These are phyloP conservation scores for Camelus bactrianus DNA, from an alignment of 2,113 vertebrate genomes.

Conservation along the genomic window DNA sequence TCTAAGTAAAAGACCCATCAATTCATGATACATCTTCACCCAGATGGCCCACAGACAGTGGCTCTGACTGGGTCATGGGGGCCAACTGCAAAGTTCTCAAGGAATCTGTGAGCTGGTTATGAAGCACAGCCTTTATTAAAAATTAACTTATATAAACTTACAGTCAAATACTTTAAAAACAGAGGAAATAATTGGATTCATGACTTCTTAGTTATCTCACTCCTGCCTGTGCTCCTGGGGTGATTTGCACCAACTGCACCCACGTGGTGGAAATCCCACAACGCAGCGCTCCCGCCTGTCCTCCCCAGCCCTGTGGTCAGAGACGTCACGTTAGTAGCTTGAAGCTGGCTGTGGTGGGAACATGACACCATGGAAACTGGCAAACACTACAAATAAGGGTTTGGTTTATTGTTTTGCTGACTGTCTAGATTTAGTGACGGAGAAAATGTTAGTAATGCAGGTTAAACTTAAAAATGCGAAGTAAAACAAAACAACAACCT, in stretches of 20 bases:
- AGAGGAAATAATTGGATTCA: neutral
- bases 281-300: neutral
- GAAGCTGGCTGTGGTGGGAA: neutral
- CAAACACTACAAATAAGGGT: neutral
- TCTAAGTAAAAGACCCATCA: neutral
- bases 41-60: neutral
- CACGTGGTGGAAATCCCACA: neutral
- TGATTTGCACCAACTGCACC: neutral
- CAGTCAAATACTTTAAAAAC: conserved; percentile 23
- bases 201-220: neutral
- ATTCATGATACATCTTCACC: neutral
- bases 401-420: neutral
- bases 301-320: neutral
- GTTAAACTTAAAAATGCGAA: neutral
- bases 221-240: neutral
- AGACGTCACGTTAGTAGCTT: neutral
- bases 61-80: neutral
- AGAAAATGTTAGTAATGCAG: conserved; percentile 21
- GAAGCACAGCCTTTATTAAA: neutral
- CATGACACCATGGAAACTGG: neutral
- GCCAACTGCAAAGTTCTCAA: neutral
- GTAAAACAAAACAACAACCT: too few species aligned
- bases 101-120: neutral
- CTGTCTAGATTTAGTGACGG: neutral
- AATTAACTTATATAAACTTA: neutral